phyloP scores from a whole-genome alignment of 2,888 invertebrate species.

The Cantharis rufa region DNA sequence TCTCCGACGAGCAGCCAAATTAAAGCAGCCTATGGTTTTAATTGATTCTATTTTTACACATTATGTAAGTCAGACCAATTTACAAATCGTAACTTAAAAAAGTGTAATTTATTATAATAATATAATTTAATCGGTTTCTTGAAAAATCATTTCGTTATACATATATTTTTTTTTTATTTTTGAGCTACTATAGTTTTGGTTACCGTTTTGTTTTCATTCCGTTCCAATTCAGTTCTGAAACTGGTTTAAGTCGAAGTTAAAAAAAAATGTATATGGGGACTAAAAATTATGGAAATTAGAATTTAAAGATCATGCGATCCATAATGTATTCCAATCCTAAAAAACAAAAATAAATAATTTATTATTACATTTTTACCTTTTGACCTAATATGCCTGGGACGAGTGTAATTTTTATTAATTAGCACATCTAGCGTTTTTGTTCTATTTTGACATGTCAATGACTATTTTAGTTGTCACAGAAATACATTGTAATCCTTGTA shows the following conservation, averaged over 20 bases:
- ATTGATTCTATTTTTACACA: too few species aligned
- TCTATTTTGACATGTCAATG: neutral
- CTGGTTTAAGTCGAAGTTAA: neutral
- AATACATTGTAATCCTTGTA: neutral
- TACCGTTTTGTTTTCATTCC: neutral
- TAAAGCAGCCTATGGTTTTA: too few species aligned
- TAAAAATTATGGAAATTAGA: neutral
- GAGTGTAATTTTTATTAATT: neutral
- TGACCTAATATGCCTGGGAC: neutral
- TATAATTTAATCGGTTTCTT: neutral
- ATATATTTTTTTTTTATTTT: neutral
- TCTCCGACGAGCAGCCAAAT: too few species aligned
- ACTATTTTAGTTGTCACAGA: neutral
- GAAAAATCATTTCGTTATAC: too few species aligned
- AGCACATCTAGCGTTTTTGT: neutral
- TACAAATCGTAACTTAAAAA: too few species aligned
- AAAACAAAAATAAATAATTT: neutral
- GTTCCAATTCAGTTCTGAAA: neutral
- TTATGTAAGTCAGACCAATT: too few species aligned
- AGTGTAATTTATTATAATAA: too few species aligned
- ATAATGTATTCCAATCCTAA: neutral
- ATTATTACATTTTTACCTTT: neutral
- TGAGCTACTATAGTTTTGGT: neutral
- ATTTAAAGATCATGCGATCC: neutral
- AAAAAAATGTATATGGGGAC: neutral